Evolutionary conservation across 2,888 invertebrate species (phyloP).

Genomic region (Lysandra bellargus): DNA sequence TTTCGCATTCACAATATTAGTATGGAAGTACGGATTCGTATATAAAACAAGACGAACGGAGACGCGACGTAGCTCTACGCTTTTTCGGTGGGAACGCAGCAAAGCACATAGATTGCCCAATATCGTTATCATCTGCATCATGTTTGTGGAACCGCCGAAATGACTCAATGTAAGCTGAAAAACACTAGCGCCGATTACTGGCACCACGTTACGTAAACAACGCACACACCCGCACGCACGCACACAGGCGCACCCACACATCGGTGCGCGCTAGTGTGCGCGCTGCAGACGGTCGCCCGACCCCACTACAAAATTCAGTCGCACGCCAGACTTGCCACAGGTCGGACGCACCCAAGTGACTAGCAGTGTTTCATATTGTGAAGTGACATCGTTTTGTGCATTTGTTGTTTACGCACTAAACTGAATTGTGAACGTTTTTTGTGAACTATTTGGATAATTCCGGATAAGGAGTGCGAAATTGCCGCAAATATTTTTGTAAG

Average conservation of each 20-base stretch:
- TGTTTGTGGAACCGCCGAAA: conserved; percentile 61
- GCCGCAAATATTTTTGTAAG: conserved; percentile 80
- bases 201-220: conserved; percentile 70
- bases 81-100: conserved; percentile 7
- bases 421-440: conserved; percentile 57
- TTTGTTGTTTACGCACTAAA: conserved; percentile 57
- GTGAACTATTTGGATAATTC: conserved; percentile 77
- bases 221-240: conserved; percentile 56
- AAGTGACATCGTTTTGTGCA: conserved; percentile 65
- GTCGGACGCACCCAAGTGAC: conserved; percentile 61
- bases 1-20: no score
- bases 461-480: conserved; percentile 66
- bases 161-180: conserved; percentile 76
- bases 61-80: neutral
- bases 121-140: conserved; percentile 8
- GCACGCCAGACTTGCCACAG: conserved; percentile 62
- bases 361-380: conserved; percentile 76
- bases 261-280: conserved; percentile 53
- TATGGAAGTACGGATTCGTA: no score
- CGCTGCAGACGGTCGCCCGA: conserved; percentile 65
- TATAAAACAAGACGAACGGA: neutral
- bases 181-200: conserved; percentile 67
- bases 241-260: conserved; percentile 50
- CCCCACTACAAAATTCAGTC: conserved; percentile 78
- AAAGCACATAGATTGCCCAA: conserved; percentile 48